These are phyloP conservation scores for Pterois miles DNA, from an alignment of 2,797 vertebrate species.

Conservation along the genomic window DNA sequence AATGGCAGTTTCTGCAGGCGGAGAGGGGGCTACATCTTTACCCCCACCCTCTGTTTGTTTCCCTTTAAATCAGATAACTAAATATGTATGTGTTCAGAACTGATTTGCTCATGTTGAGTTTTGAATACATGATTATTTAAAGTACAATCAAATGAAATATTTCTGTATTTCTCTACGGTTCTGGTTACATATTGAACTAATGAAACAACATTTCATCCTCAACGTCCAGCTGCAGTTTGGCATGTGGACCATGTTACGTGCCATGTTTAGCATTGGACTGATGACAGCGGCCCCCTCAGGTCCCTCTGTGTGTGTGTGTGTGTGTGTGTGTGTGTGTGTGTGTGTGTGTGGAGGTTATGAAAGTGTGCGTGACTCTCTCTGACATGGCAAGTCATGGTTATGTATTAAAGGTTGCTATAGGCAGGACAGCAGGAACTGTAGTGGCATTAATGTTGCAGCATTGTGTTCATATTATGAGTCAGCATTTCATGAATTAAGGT, in stretches of 20 bases:
- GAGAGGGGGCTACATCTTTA: background rate
- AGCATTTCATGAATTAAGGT: background rate
- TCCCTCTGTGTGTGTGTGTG: background rate
- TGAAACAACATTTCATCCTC: background rate
- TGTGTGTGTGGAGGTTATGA: conserved; percentile 11
- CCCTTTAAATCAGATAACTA: background rate
- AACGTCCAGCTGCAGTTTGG: conserved; percentile 7
- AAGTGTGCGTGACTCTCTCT: conserved; percentile 10
- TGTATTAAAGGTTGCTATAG: conserved; percentile 6
- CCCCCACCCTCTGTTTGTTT: background rate
- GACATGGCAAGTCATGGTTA: conserved; percentile 25
- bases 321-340: conserved; percentile 5
- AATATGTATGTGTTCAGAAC: background rate
- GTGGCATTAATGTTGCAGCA: conserved; percentile 2
- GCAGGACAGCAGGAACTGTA: background rate
- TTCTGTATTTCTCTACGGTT: too few species aligned
- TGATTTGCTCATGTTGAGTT: background rate
- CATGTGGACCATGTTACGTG: conserved; percentile 27
- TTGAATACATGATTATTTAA: background rate
- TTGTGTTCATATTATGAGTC: background rate
- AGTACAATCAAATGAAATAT: background rate
- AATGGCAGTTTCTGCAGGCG: background rate
- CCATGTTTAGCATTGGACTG: conserved; percentile 10
- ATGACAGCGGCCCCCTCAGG: conserved; percentile 30
- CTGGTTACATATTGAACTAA: background rate